Evolutionary conservation across 2,797 vertebrate genomes (phyloP), one percentile per base, ranked within the genome.

Genomic region (Thalassophryne amazonica): DNA sequence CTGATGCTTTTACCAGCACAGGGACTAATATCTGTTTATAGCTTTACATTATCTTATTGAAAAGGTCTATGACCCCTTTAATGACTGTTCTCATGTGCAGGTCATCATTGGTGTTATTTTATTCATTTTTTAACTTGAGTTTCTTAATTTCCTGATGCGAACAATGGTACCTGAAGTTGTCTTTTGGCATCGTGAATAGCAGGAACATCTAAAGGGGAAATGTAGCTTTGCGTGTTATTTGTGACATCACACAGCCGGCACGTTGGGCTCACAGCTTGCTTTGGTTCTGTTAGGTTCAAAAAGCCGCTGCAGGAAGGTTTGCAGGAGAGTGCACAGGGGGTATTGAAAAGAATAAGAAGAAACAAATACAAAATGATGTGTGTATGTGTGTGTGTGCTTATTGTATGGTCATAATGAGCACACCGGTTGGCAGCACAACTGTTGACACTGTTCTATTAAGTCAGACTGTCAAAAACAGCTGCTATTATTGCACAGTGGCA

Each of bases 371-470:
- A n/a, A n/a, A n/a, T n/a, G n/a, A n/a, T 30, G 35, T 6, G 45
- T 10, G 64, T 21, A 22, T 4, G 58, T 14, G 49, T 27, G 36
- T 12, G 63, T 38, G 58, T 53, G 56, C 18, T 57, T 61, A 42
- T 34, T 32, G 70, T 49, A 27, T 66, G 78, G 75, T 72, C 67
- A 60, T 73, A 64, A 76, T 76, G 62, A 82, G 62, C 74, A 80
- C 72, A 79, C 39, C 45, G 53, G 78, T 70, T 35, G 80, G 80
- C 71, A 74, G 76, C 28, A 43, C 58, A 73, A 80, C 80, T 86
- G 80, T 82, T 84, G 69, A 80, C 83, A 66, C 60, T 59, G 61
- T 76, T 80, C 69, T 55, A 39, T 66, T 54, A 56, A 66, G 71
- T 76, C 76, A 60, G 77, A 78, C 59, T 64, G 66, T 82, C 65